Base-by-base conservation (phyloP, 2,888 invertebrate species). In the Lasioglossum vierecki region DNA sequence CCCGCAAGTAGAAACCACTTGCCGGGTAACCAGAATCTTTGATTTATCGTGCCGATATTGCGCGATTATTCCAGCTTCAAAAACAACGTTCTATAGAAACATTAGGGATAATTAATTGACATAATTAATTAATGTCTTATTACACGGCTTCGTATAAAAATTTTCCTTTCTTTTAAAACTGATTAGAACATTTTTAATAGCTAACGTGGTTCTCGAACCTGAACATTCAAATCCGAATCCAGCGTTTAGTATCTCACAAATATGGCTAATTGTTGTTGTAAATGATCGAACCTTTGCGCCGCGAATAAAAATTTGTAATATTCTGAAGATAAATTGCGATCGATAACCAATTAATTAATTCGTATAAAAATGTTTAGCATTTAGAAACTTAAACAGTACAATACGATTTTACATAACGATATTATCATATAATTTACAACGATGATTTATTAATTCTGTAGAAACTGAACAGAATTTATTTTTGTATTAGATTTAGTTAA, bases 1-100 rank as follows among this genome's bases (percentile, higher is more conserved):
- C 77, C 74, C 44, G 44, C 68, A 63, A 63, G 68, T 71, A 63
- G 71, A 57, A 30, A 74, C 70, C 76, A 77, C 82, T 66, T 76
- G 70, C 73, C 80, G 68, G 75, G 77, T 63, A 82, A 77, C 77
- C 44, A 72, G 87, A 86, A 89, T 91, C 90, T 91, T 91, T 91
- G 91, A 91, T 91, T 91, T 91, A 91, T 91, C 83, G 84, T 83
- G 73, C 73, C 87, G 83, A 90, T 88, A 86, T 87, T 79, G 83
- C 76, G 80, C 79, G 84, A 88, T 90, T 90, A 88, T 91, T 89
- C 82, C 80, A 77, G 74, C 83, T 76, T 73, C 80, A 75, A 84
- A 80, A 22, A 70, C 11, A 73, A 85, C 82, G 46, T 49, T 73
- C 57, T 66, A 66, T 71, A 73, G 74, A 74, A 68, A 76, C 84